Percentiles rank a stretch among this genome's conserved stretches.
Evolutionary conservation across 1,140 invertebrate species (phyloP).

Genomic region (Carposina sasakii): DNA sequence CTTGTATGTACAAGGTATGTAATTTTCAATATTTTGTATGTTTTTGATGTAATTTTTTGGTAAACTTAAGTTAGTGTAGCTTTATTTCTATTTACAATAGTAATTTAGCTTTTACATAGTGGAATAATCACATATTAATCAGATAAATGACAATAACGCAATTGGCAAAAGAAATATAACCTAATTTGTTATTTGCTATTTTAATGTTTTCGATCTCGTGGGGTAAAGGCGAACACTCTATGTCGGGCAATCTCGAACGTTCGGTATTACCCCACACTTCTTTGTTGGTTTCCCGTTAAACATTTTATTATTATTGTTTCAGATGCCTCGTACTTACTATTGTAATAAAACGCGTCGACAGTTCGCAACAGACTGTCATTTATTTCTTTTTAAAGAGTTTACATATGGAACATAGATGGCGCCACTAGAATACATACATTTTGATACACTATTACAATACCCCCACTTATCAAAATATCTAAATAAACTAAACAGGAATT

Average conservation of each 20-base stretch:
- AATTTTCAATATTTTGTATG: constrained; percentile 20
- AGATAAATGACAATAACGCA: constrained; percentile 19
- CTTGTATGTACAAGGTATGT: constrained; percentile 22
- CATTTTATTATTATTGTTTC: constrained; percentile 14
- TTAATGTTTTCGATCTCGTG: constrained; percentile 15
- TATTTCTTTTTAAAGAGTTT: too few relatives aligned
- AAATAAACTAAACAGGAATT: too few relatives aligned
- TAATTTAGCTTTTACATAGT: constrained; percentile 19
- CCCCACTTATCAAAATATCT: too few relatives aligned
- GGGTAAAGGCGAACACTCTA: constrained; percentile 20
- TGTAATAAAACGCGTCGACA: too few relatives aligned
- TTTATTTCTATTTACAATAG: constrained; percentile 20
- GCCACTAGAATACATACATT: too few relatives aligned
- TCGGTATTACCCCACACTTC: constrained; percentile 15
- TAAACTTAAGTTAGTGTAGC: constrained; percentile 19
- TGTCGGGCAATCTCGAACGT: constrained; percentile 24
- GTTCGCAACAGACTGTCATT: too few relatives aligned
- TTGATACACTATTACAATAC: too few relatives aligned
- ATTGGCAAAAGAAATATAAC: constrained; percentile 12
- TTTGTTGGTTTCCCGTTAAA: constrained; percentile 3
- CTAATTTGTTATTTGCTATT: constrained; percentile 2
- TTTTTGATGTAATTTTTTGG: constrained; percentile 21
- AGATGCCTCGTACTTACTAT: constrained; percentile 8
- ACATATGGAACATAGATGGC: too few relatives aligned
- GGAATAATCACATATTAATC: constrained; percentile 17